Evolutionary conservation across 2,888 invertebrate genomes (phyloP), one percentile per base, ranked within the genome.

Genomic region (Drosophila mettleri): DNA sequence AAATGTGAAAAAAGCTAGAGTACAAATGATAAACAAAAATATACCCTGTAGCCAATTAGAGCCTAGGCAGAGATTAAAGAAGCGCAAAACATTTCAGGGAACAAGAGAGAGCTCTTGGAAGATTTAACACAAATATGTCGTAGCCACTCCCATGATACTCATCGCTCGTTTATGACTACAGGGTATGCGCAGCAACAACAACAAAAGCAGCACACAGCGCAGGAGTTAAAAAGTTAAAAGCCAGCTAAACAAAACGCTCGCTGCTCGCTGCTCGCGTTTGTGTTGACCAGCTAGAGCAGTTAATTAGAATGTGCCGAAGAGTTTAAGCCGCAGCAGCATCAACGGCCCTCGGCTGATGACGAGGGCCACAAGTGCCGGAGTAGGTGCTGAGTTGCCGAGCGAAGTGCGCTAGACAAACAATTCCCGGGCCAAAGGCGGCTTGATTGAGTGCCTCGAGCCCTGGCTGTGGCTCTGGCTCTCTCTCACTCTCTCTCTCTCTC

Each of bases 191-290:
- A 14, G n/a, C 18, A 18, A 14, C 39, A 46, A 39, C 20, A 39
- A 33, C 7, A 24, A 9, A 24, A 16, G 5, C 33, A 38, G 39
- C 48, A 49, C 57, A 46, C 48, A 22, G 52, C 34, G 64, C 43
- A 78, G 63, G 61, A 75, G 74, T 78, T 74, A 77, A 83, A 71
- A 86, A 76, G 76, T 88, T 88, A 87, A 88, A 86, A 86, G 89
- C 82, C 89, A 80, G 77, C 70, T 73, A 86, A 84, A 84, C 86
- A 84, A 80, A 87, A 71, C 74, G 74, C 36, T 45, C 58, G 57
- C 51, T 83, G 86, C 88, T 86, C 86, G 86, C 88, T 83, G 86
- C 88, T 86, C 86, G 86, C 88, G 67, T 88, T 87, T 87, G 83
- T 80, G 82, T 86, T 83, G 78, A 74, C 79, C 80, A 88, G 86